Evolutionary conservation across 2,113 vertebrate species (phyloP), one percentile per base, ranked within the genome.

Genomic region (Chionis minor): DNA sequence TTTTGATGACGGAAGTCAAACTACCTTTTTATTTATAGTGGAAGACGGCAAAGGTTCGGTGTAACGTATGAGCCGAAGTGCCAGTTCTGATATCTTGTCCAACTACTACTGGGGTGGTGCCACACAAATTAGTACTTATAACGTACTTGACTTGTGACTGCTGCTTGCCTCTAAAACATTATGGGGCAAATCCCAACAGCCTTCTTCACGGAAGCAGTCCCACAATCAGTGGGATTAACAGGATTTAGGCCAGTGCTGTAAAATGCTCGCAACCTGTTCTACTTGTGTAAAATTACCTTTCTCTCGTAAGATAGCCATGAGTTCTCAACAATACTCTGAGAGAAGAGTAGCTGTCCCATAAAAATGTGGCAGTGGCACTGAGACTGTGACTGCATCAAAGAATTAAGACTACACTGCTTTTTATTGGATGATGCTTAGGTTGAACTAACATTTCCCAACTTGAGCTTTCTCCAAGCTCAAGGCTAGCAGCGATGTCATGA

Each of bases 1-100:
- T 97, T 98, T 97, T 96, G 97, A 94, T 97, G 96, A 96, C 96
- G 91, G 95, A 94, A 97, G 45, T 95, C 88, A 95, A 96, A 80
- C 58, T 94, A 94, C 59, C 94, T 96, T 97, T 98, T 94, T 97
- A 94, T 97, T 96, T 97, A 95, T 96, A 95, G 90, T 78, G 69
- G 73, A 81, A 91, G 94, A 96, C 12, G 73, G 87, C 49, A 97
- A 95, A 96, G 17, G 40, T 47, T 78, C 4, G 9, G 38, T 80
- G 81, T 83, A 94, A 96, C 51, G 8, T 84, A n/a, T 1, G 40
- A 86, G 61, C 86, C 16, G 12, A 95, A 95, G n/a, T n/a, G 12
- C 26, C 38, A 91, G n/a, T 78, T 77, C 74, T 91, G 80, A 59
- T 91, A 85, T 40, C 88, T 85, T 92, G 58, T 54, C 49, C 26